Conservation (phyloP, 2,888 invertebrate species). For the Himalopsyche kuldschensis region DNA sequence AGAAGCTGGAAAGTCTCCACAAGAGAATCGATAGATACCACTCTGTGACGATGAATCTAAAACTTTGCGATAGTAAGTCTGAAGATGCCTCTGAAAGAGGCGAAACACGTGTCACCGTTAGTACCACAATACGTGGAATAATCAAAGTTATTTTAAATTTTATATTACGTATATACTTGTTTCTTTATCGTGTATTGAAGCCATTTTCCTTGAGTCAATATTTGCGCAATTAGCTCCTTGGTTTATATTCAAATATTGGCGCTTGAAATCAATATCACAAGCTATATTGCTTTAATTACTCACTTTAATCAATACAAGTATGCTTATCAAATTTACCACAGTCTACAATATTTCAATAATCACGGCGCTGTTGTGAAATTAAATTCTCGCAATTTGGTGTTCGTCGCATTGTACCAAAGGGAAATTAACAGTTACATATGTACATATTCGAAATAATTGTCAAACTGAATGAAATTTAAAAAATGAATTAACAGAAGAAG, state of each 20-base stretch:
- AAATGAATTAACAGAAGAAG: too few relatives aligned
- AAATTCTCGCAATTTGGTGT: not conserved
- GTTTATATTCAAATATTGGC: not conserved
- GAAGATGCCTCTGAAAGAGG: too few relatives aligned
- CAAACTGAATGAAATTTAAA: not conserved
- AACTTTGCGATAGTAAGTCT: too few relatives aligned
- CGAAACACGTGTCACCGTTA: too few relatives aligned
- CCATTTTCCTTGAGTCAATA: not conserved
- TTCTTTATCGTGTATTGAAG: too few relatives aligned
- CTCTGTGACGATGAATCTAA: too few relatives aligned
- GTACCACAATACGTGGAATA: too few relatives aligned
- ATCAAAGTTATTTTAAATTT: too few relatives aligned
- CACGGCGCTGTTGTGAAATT: not conserved
- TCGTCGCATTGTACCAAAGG: not conserved
- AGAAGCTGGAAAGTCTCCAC: too few relatives aligned
- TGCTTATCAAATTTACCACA: not conserved
- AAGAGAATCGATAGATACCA: too few relatives aligned
- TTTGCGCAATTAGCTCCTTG: not conserved
- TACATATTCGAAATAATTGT: not conserved
- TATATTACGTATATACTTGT: too few relatives aligned
- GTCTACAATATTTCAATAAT: not conserved
- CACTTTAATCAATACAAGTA: not conserved
- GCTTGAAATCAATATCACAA: not conserved
- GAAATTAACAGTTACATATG: not conserved
- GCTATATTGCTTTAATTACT: not conserved